Evolutionary conservation across 2,888 invertebrate genomes (phyloP).

Genomic region (Dusona sp.): DNA sequence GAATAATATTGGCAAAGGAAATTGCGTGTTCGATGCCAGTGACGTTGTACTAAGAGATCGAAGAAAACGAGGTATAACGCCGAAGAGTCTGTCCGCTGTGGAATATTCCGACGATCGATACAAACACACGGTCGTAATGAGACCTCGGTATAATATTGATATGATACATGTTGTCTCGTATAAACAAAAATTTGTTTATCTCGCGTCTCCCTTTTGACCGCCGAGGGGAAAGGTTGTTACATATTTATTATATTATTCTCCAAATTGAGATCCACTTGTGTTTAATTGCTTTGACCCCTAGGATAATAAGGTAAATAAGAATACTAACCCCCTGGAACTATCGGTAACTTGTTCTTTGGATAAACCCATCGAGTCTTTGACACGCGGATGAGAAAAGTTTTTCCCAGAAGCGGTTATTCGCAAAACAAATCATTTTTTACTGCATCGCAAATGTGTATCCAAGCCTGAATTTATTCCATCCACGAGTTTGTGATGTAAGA

Average conservation of each 20-base stretch:
- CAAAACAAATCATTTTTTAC: background rate
- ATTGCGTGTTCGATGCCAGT: background rate
- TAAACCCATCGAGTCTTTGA: background rate
- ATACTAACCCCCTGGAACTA: background rate
- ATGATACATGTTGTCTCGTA: background rate
- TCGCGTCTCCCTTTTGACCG: background rate
- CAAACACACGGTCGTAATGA: conserved; percentile 19
- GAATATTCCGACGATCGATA: conserved; percentile 62
- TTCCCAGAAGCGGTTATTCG: background rate
- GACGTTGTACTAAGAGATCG: background rate
- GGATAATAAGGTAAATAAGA: background rate
- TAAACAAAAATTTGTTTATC: background rate
- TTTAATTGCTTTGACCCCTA: background rate
- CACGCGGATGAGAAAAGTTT: background rate
- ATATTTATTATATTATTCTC: background rate
- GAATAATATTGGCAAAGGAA: conserved; percentile 15
- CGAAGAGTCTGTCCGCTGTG: conserved; percentile 30
- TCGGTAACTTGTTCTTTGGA: background rate
- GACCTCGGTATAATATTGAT: conserved; percentile 18
- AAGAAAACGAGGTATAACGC: conserved; percentile 26
- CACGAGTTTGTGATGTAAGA: background rate
- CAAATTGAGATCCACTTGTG: background rate
- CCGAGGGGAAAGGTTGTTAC: background rate
- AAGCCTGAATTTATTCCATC: background rate
- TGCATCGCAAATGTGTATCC: background rate